Conservation (phyloP, 2,113 vertebrate genomes). For the Protobothrops flavoviridis region DNA sequence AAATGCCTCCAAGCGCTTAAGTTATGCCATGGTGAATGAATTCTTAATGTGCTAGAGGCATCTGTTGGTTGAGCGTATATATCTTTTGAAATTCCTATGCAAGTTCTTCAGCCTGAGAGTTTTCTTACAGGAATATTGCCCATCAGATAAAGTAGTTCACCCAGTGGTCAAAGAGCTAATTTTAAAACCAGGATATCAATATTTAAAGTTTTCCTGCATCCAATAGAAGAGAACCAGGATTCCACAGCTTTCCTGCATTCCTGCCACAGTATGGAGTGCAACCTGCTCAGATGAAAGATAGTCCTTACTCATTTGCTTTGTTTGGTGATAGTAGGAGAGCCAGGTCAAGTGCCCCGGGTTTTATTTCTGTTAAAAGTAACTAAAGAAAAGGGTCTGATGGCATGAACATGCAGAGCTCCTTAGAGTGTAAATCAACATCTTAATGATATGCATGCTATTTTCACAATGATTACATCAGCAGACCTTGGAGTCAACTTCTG, state of each 20-base stretch:
- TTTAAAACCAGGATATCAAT: background rate
- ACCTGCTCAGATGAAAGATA: background rate
- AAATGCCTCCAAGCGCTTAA: background rate
- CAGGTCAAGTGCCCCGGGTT: background rate
- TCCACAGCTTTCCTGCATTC: background rate
- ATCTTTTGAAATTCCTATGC: background rate
- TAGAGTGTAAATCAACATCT: background rate
- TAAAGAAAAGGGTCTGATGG: background rate
- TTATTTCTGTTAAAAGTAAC: background rate
- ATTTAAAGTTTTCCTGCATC: background rate
- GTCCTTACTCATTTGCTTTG: background rate
- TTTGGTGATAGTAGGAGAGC: background rate
- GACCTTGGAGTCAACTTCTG: background rate
- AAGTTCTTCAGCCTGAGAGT: background rate
- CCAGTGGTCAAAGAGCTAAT: background rate
- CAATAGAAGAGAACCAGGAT: background rate
- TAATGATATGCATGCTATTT: background rate
- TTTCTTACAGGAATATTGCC: background rate
- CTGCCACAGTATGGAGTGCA: background rate
- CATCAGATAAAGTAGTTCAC: background rate
- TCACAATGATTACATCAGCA: slow-evolving; percentile 27
- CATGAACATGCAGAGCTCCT: background rate
- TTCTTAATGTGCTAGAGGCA: background rate
- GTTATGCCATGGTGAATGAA: background rate
- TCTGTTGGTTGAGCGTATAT: background rate